Base-by-base conservation (phyloP, 2,888 invertebrate species). In the Parelbella ahira region DNA sequence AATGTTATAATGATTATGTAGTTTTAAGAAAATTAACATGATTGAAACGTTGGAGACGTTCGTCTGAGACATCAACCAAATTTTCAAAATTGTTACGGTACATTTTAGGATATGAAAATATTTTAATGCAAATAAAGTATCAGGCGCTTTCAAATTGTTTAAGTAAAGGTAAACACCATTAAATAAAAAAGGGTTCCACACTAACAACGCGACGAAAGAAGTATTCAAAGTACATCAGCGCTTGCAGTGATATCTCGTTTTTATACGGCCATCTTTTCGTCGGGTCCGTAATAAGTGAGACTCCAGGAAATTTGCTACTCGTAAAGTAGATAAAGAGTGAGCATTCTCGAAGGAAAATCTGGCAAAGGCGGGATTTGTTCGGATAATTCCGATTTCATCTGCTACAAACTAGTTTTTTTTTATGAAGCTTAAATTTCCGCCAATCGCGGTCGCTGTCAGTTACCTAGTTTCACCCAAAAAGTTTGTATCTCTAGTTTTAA, bases 281-380 rank as follows among this genome's bases (percentile, higher is more conserved):
- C 32, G 39, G 39, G 39, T 24, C 29, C 38, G 45, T 48, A 51
- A 47, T 48, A 53, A 49, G 43, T 44, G 45, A 18, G 43, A 8
- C 33, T 41, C 4, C 41, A 47, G 53, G 50, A 53, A 49, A 53
- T 54, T 54, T 52, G 49, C 47, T 45, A 45, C 46, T 46, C 47
- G 50, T 52, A 52, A 49, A 51, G 32, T 47, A 47, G 50, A 52
- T 55, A 47, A 48, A 50, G 47, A 47, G 49, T 44, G 45, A 51
- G 32, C 43, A 32, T 23, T 50, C 43, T 45, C 45, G 29, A 19
- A 38, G 39, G 37, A 49, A 47, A 50, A 49, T 53, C 49, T 48
- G 48, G 46, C 44, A 47, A 42, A 44, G 50, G 43, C 36, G 43
- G 42, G 52, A 51, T 54, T 48, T 46, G 45, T 38, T 32, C 50